Conservation (phyloP, 1,140 invertebrate species). For the Temnothorax longispinosus region DNA sequence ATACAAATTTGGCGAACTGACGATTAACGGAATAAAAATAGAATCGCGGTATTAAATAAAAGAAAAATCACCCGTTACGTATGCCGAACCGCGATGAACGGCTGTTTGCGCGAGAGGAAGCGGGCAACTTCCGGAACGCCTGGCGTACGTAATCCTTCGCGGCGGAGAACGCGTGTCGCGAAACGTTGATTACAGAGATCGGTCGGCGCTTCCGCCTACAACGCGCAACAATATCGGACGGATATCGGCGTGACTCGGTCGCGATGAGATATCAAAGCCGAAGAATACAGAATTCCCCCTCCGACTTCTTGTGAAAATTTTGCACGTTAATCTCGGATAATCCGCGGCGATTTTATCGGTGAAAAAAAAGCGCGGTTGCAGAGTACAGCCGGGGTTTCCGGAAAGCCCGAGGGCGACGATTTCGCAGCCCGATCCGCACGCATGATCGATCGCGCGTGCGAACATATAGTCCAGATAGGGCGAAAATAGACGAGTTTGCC, state of each 20-base stretch:
- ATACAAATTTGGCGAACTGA: not conserved
- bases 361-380: conserved; percentile 28
- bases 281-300: not conserved
- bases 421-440: conserved; percentile 29
- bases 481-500: conserved; percentile 9
- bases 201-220: conserved; percentile 51
- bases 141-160: conserved; percentile 21
- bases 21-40: not conserved
- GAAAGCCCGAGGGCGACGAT: conserved; percentile 30
- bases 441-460: conserved; percentile 50
- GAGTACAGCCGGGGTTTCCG: conserved; percentile 48
- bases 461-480: not conserved
- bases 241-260: not conserved
- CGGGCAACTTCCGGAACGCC: conserved; percentile 34
- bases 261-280: conserved; percentile 33
- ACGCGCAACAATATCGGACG: conserved; percentile 40
- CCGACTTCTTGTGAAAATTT: conserved; percentile 54
- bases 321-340: conserved; percentile 60
- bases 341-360: conserved; percentile 64
- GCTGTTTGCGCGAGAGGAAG: conserved; percentile 11
- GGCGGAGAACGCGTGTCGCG: conserved; percentile 34
- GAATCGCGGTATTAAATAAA: not conserved
- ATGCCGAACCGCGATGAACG: not conserved
- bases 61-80: conserved; percentile 4
- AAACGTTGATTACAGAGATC: conserved; percentile 66